These are phyloP conservation scores for Montipora sp. DNA, from an alignment of 64 coral and sea anemone species.

Conservation along the genomic window DNA sequence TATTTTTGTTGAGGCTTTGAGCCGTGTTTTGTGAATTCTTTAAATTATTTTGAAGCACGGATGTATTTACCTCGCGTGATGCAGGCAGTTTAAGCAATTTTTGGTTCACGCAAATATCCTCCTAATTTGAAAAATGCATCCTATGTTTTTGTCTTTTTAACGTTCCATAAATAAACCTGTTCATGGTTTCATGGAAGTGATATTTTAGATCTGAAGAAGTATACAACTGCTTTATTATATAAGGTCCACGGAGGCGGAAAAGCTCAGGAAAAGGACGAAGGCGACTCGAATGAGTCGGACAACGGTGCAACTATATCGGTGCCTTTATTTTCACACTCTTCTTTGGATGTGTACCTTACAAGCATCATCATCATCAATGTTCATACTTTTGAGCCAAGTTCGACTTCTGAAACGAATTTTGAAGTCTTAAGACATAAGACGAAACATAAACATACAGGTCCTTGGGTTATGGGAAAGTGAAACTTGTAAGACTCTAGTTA, in stretches of 20 bases:
- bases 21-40: slow-evolving; percentile 35
- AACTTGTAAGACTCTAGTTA: not conserved
- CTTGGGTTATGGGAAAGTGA: not conserved
- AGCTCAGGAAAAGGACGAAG: too few species aligned
- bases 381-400: too few species aligned
- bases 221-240: too few species aligned
- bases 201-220: too few species aligned
- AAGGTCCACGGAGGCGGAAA: too few species aligned
- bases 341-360: too few species aligned
- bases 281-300: too few species aligned
- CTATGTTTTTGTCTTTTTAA: too few species aligned
- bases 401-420: not conserved
- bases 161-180: not conserved
- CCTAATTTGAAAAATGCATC: not conserved
- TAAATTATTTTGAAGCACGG: not conserved
- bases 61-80: not conserved
- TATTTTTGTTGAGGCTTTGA: slow-evolving; percentile 41
- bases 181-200: not conserved
- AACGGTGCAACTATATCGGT: too few species aligned
- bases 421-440: not conserved
- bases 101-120: not conserved
- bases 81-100: not conserved
- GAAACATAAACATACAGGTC: not conserved
- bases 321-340: too few species aligned
- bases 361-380: too few species aligned